These are phyloP conservation scores for Lasius fuliginosus DNA, from an alignment of 2,888 invertebrate genomes.

Conservation along the genomic window DNA sequence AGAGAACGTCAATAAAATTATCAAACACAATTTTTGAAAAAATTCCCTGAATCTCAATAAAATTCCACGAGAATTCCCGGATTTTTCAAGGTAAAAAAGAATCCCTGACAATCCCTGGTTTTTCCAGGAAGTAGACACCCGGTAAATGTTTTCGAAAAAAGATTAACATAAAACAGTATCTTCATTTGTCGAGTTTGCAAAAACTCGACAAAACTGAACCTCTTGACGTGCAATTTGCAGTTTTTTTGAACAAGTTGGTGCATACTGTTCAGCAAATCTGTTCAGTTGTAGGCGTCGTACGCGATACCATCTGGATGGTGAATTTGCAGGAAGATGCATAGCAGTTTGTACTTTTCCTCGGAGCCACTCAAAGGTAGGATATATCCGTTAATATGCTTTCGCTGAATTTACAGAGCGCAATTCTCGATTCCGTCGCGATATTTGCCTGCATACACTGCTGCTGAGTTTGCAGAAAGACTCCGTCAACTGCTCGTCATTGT, in stretches of 20 bases:
- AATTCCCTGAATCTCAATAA: too few relatives aligned
- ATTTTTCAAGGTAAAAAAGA: too few relatives aligned
- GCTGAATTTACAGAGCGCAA: constrained; percentile 87
- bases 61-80: too few relatives aligned
- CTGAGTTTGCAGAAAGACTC: constrained; percentile 76
- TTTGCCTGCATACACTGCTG: constrained; percentile 83
- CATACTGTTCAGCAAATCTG: constrained; percentile 83
- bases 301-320: constrained; percentile 87
- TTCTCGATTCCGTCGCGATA: constrained; percentile 87
- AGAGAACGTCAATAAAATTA: too few relatives aligned
- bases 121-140: too few relatives aligned
- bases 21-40: too few relatives aligned
- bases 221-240: constrained; percentile 71
- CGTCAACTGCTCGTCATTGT: constrained; percentile 65
- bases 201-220: constrained; percentile 76
- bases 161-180: constrained; percentile 70
- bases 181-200: too few relatives aligned
- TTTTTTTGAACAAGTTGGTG: constrained; percentile 84
- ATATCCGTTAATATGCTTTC: constrained; percentile 86
- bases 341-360: constrained; percentile 86
- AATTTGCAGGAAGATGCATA: constrained; percentile 87
- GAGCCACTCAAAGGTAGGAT: constrained; percentile 83
- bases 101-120: too few relatives aligned
- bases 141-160: too few relatives aligned
- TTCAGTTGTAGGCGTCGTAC: constrained; percentile 82